Percentiles rank a stretch among this genome's conserved stretches.
Conservation (phyloP, 1,140 invertebrate genomes). For the Bombus pascuorum region DNA sequence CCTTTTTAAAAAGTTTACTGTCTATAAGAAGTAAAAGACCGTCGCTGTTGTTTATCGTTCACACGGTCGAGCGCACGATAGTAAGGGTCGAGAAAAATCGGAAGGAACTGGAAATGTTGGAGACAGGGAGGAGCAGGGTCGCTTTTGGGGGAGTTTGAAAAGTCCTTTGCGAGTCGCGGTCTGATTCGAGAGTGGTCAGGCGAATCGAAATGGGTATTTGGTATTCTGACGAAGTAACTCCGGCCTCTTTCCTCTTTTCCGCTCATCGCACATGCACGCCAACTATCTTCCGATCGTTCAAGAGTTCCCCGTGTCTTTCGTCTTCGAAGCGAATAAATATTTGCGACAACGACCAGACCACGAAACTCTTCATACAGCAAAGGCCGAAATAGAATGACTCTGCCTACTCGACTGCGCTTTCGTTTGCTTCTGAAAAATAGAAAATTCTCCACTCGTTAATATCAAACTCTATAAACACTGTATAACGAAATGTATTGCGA, state of each 20-base stretch:
- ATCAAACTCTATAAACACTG: no score
- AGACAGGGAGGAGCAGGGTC: not conserved
- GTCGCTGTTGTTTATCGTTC: not conserved
- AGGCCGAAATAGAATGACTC: conserved; percentile 9
- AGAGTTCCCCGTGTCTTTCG: conserved; percentile 70
- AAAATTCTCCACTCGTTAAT: not conserved
- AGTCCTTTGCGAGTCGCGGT: conserved; percentile 71
- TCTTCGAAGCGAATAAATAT: conserved; percentile 78
- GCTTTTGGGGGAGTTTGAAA: conserved; percentile 66
- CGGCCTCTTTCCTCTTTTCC: conserved; percentile 70
- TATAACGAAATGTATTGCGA: no score
- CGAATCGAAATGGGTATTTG: conserved; percentile 75
- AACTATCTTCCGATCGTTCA: conserved; percentile 75
- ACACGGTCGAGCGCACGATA: not conserved
- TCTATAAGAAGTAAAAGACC: not conserved
- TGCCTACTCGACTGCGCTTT: not conserved
- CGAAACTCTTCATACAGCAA: conserved; percentile 34
- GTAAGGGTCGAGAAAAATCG: not conserved
- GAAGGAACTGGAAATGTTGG: not conserved
- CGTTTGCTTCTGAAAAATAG: not conserved
- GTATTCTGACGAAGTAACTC: conserved; percentile 76
- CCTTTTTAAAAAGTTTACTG: no score
- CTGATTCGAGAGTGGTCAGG: conserved; percentile 75
- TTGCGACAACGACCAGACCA: conserved; percentile 72
- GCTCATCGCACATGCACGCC: conserved; percentile 73